Conservation (phyloP, 2,113 vertebrate species). For the Mohoua ochrocephala region DNA sequence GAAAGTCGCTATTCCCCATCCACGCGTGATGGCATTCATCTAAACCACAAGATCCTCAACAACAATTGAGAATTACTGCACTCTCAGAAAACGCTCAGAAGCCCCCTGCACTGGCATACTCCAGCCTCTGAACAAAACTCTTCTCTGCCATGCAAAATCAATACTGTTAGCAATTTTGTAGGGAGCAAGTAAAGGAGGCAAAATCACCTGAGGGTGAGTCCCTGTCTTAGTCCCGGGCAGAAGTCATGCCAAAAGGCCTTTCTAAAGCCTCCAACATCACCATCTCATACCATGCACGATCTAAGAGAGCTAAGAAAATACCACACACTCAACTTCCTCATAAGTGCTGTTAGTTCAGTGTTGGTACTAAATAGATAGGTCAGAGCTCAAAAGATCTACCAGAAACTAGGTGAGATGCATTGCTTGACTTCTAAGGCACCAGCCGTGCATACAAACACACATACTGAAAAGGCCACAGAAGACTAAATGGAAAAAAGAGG, state of each 20-base stretch:
- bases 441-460: not conserved
- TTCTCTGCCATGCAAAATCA: not conserved
- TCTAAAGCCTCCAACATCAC: not conserved
- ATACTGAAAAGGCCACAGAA: not conserved
- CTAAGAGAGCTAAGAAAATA: not conserved
- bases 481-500: not conserved
- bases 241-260: not conserved
- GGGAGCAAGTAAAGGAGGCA: not conserved
- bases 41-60: not conserved
- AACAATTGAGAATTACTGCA: not conserved
- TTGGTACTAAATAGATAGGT: not conserved
- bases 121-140: not conserved
- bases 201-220: accelerated
- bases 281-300: not conserved
- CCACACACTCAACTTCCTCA: not conserved
- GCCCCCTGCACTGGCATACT: not conserved
- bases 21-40: accelerated
- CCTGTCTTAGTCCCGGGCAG: not conserved
- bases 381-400: not conserved
- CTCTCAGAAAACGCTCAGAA: not conserved
- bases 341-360: not conserved
- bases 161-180: not conserved
- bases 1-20: not conserved
- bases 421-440: not conserved
- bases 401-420: not conserved